Evolutionary conservation across 2,888 invertebrate genomes (phyloP).

Genomic region (Germaria angustata): DNA sequence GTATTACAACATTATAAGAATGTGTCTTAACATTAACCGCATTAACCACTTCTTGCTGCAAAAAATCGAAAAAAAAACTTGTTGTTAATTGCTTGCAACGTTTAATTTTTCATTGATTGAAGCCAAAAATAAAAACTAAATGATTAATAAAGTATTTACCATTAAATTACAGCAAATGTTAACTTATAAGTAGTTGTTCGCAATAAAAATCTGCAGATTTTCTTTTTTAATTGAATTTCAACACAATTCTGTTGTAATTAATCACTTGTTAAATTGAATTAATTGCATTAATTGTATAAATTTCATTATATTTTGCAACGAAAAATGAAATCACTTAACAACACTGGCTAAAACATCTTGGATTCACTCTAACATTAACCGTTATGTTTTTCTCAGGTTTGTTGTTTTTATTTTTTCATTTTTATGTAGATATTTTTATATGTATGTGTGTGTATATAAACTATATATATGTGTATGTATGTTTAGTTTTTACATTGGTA

Average conservation of each 20-base stretch:
- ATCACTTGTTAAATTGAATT: conserved; percentile 3
- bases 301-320: no score
- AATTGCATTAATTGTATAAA: neutral
- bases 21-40: neutral
- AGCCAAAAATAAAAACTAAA: neutral
- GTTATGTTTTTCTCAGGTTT: conserved; percentile 48
- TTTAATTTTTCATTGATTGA: neutral
- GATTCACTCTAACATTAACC: conserved; percentile 59
- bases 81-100: conserved; percentile 11
- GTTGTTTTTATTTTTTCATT: conserved; percentile 30
- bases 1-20: conserved; percentile 14
- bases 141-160: conserved; percentile 44
- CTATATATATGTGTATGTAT: neutral
- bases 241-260: conserved; percentile 11
- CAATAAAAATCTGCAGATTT: conserved; percentile 6
- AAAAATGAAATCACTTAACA: conserved; percentile 51
- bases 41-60: neutral
- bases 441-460: neutral
- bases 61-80: conserved; percentile 3
- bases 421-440: conserved; percentile 6
- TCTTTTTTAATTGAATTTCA: neutral
- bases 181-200: neutral
- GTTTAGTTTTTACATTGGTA: conserved; percentile 60
- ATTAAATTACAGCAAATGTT: conserved; percentile 16
- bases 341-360: conserved; percentile 56